Base-by-base conservation (phyloP, 2,797 vertebrate genomes). In the Masticophis lateralis region DNA sequence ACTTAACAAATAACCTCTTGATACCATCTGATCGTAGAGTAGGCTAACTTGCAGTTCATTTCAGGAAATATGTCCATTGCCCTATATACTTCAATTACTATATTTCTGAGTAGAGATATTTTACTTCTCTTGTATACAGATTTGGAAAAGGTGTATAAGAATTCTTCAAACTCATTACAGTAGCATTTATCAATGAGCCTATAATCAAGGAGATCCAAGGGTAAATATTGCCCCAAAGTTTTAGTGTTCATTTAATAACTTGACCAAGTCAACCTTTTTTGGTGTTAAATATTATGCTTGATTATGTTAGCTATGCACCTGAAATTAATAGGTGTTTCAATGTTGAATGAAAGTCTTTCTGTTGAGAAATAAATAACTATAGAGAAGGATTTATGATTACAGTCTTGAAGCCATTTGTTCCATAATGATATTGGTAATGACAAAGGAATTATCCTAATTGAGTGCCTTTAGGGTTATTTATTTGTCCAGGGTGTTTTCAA, bases 291-390 rank as follows among this genome's bases (percentile, higher is more conserved):
- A 87, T 7, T 9, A 3, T 87, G 89, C 93, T 94, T 93, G 83
- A 93, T 27, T 94, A 55, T 90, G 16, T 93, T 92, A 89, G 27
- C 69, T 94, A 88, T 86, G 25, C 1, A 69, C 56, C 43, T 94
- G 11, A n/a, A 94, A 92, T 91, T 9, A 94, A 91, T 90, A 25
- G 13, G 5, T 94, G 60, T 55, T 91, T 59, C 32, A 94, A n/a
- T 94, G 92, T 51, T 63, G 93, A 11, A 28, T 87, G 13, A 51
- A 92, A 63, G 4, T n/a, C 1, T 88, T 87, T 20, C 20, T 88
- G 5, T 90, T 94, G 91, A 51, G 94, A 89, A 90, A 88, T 51
- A 88, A 10, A 2, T 86, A 92, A 87, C 91, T 89, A 91, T 74
- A 27, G 53, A 86, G 13, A 88, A 88, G 16, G 66, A 28, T 83